phyloP scores from a whole-genome alignment of 2,113 vertebrate genomes.

The Ptilorrhoa leucosticta region DNA sequence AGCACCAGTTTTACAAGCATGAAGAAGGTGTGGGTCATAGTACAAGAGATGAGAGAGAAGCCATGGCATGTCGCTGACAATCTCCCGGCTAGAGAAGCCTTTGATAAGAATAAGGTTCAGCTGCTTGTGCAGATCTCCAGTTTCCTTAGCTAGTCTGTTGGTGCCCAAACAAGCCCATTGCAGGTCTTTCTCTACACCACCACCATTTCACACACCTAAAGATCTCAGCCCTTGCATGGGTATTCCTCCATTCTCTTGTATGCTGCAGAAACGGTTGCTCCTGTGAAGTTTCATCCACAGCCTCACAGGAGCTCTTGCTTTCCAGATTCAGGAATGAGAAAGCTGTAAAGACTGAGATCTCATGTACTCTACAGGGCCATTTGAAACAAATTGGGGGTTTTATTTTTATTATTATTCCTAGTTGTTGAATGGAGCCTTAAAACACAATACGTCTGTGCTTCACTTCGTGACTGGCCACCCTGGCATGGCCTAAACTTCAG shows the following conservation, averaged over 20 bases:
- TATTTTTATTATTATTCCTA: neutral
- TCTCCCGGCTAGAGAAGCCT: neutral
- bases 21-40: neutral
- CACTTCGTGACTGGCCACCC: accelerated
- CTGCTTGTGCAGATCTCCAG: neutral
- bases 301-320: neutral
- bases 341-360: neutral
- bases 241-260: neutral
- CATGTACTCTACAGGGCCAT: neutral
- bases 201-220: neutral
- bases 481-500: neutral
- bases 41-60: neutral
- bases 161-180: neutral
- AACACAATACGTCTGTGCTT: neutral
- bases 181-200: neutral
- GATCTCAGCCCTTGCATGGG: neutral
- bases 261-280: neutral
- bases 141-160: accelerated
- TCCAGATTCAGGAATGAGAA: neutral
- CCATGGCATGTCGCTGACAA: neutral
- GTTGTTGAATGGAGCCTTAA: neutral
- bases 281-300: neutral
- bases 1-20: neutral
- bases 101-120: neutral
- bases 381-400: neutral